Percentiles rank a stretch among this genome's conserved stretches.
Conservation (phyloP, 2,113 vertebrate genomes). For the Podocnemis expansa region DNA sequence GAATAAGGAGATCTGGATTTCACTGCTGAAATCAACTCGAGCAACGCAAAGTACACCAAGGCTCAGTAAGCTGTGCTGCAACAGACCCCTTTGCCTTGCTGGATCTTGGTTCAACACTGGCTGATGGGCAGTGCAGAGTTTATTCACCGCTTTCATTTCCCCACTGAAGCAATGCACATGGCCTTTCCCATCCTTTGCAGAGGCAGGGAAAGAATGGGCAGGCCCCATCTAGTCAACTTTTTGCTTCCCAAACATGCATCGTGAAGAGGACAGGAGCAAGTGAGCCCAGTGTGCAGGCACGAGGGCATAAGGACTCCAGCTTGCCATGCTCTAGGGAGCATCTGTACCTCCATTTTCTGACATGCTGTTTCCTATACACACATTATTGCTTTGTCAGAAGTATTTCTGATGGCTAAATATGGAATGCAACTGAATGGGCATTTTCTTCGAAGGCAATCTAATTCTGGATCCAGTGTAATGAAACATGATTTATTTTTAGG, state of each 20-base stretch:
- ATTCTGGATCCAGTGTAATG: constrained; percentile 52
- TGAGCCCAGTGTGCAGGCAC: not conserved
- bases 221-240: not conserved
- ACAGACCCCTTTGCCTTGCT: not conserved
- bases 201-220: not conserved
- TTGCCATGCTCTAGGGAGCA: not conserved
- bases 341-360: accelerated
- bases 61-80: not conserved
- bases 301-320: not conserved
- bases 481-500: constrained; percentile 68
- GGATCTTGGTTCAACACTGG: not conserved
- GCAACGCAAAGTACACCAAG: too few relatives aligned
- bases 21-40: not conserved
- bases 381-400: not conserved
- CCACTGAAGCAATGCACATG: accelerated
- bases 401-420: not conserved
- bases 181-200: not conserved
- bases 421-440: not conserved
- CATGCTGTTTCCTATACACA: not conserved
- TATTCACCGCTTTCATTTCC: not conserved
- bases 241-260: not conserved
- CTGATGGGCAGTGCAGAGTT: not conserved
- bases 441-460: constrained; percentile 5
- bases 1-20: not conserved
- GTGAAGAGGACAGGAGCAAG: not conserved